These are phyloP conservation scores for Saturnia pavonia DNA, from an alignment of 2,888 invertebrate species.

Conservation along the genomic window DNA sequence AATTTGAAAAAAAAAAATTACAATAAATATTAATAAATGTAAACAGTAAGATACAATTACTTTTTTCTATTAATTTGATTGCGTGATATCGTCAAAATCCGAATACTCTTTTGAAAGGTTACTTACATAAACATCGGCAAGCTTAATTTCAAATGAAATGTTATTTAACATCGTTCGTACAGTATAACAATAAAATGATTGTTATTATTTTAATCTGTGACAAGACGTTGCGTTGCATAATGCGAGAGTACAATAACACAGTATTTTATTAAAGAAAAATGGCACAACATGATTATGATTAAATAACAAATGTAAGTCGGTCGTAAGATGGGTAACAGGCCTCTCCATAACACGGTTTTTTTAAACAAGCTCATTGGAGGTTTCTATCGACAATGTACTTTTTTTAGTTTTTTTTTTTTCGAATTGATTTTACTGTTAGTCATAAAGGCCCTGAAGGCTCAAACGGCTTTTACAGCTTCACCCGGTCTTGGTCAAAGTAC, in stretches of 20 bases:
- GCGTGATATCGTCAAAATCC: slow-evolving; percentile 5
- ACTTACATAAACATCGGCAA: neutral
- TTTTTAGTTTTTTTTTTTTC: no score
- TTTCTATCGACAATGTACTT: neutral
- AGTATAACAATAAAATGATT: slow-evolving; percentile 11
- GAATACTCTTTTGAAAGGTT: neutral
- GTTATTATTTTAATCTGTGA: slow-evolving; percentile 16
- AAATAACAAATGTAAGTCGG: slow-evolving; percentile 32
- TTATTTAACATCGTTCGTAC: slow-evolving; percentile 9
- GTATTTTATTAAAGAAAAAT: slow-evolving; percentile 24
- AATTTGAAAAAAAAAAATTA: no score
- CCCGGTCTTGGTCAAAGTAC: no score
- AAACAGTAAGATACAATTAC: neutral
- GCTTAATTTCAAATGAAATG: neutral
- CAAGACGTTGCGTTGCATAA: slow-evolving; percentile 12
- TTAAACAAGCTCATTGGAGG: neutral
- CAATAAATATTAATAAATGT: no score
- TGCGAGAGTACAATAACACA: slow-evolving; percentile 2
- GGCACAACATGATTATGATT: slow-evolving; percentile 27
- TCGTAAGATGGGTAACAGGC: neutral
- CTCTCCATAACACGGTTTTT: neutral
- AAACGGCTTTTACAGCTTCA: no score
- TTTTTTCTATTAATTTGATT: neutral
- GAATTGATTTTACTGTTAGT: no score
- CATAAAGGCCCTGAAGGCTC: no score